Evolutionary conservation across 2,888 invertebrate genomes (phyloP).

Genomic region (Drosophila hamatofila): DNA sequence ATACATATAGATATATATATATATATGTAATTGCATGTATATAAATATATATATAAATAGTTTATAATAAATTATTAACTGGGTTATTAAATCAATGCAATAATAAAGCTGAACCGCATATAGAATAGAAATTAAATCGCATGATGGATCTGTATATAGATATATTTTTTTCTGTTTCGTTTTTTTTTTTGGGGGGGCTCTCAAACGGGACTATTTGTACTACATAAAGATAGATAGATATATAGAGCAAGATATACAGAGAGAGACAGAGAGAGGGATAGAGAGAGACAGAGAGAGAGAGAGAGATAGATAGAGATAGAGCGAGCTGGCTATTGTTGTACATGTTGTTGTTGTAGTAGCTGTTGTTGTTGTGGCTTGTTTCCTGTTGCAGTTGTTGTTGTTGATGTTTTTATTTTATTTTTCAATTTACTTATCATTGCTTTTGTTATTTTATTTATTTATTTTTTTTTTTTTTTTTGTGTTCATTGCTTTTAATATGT

Average conservation of each 20-base stretch:
- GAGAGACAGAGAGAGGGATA: conserved; percentile 56
- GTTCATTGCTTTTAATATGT: conserved; percentile 16
- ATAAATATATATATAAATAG: conserved; percentile 48
- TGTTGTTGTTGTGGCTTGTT: conserved; percentile 18
- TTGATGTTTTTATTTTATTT: conserved; percentile 1
- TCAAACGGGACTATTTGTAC: conserved; percentile 50
- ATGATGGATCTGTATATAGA: conserved; percentile 68
- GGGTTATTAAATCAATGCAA: conserved; percentile 77
- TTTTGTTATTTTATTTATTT: conserved; percentile 12
- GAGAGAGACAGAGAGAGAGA: conserved; percentile 35
- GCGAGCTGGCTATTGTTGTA: conserved; percentile 37
- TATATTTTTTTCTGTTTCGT: not conserved
- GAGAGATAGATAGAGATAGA: conserved; percentile 17
- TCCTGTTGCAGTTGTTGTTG: conserved; percentile 19
- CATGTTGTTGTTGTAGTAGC: conserved; percentile 21
- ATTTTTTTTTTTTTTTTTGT: conserved; percentile 13
- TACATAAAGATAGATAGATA: conserved; percentile 50
- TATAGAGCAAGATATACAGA: conserved; percentile 19
- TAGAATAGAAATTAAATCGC: conserved; percentile 86
- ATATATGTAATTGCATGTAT: conserved; percentile 17
- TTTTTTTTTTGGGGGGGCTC: conserved; percentile 32
- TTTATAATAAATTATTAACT: conserved; percentile 71
- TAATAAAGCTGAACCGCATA: conserved; percentile 86
- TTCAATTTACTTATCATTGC: conserved; percentile 18
- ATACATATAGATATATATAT: conserved; percentile 35